These are phyloP conservation scores for Andrena bucephala DNA, from an alignment of 2,888 invertebrate species.

Conservation along the genomic window DNA sequence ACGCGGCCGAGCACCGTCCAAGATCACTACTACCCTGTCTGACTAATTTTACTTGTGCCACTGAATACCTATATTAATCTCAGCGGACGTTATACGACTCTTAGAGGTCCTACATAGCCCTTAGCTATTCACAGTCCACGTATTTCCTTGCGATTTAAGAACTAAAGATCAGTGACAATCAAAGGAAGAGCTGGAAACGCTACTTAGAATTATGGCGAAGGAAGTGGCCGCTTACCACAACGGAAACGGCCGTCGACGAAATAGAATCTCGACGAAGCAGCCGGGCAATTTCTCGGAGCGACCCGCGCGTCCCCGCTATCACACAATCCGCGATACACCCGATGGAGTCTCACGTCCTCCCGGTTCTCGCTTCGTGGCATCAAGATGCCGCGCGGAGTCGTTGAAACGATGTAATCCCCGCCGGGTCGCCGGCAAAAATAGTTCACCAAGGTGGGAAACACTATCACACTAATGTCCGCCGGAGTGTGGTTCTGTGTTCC, in stretches of 20 bases:
- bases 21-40: slow-evolving; percentile 47
- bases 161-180: no score
- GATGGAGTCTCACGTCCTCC: slow-evolving; percentile 22
- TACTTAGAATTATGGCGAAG: no score
- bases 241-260: background rate
- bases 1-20: slow-evolving; percentile 34
- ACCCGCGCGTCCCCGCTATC: slow-evolving; percentile 5
- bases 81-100: no score
- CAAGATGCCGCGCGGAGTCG: slow-evolving; percentile 36
- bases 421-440: slow-evolving; percentile 34
- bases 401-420: slow-evolving; percentile 43
- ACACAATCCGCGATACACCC: slow-evolving; percentile 21
- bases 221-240: background rate
- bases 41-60: slow-evolving; percentile 49
- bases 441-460: slow-evolving; percentile 16
- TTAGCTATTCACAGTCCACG: no score
- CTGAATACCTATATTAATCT: background rate
- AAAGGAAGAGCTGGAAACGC: no score
- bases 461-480: slow-evolving; percentile 64
- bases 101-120: no score
- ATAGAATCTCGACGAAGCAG: slow-evolving; percentile 13
- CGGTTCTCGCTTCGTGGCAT: background rate
- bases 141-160: no score
- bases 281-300: slow-evolving; percentile 28
- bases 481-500: slow-evolving; percentile 65